Evolutionary conservation across 2,797 vertebrate genomes (phyloP).

Genomic region (Meda fulgida): DNA sequence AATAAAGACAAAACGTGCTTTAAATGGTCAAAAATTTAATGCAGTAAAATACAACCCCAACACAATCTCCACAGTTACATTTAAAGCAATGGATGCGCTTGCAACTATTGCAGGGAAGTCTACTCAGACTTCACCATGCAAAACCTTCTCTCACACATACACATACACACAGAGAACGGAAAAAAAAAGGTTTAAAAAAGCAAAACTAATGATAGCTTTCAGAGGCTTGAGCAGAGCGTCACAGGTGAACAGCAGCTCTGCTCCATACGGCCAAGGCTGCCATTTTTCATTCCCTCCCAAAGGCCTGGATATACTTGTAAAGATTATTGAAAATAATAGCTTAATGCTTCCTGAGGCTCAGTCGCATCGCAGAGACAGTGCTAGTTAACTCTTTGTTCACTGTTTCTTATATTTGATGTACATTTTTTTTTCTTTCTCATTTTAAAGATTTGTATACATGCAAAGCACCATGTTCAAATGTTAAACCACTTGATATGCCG

Average conservation of each 20-base stretch:
- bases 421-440: neutral
- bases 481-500: neutral
- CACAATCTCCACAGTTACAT: neutral
- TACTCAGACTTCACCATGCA: neutral
- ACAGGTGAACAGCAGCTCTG: constrained; percentile 89
- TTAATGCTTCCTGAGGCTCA: constrained; percentile 88
- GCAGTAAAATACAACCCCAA: neutral
- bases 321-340: constrained; percentile 95
- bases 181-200: constrained; percentile 78
- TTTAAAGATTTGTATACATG: constrained; percentile 20
- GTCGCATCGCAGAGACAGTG: constrained; percentile 86
- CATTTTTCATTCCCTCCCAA: constrained; percentile 87
- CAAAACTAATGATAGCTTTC: constrained; percentile 92
- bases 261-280: constrained; percentile 86
- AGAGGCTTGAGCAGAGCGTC: constrained; percentile 82
- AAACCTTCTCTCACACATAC: constrained; percentile 17
- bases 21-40: constrained; percentile 5
- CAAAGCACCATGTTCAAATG: neutral
- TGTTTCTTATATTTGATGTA: constrained; percentile 4
- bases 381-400: constrained; percentile 82
- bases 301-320: constrained; percentile 90
- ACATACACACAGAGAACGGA: constrained; percentile 5
- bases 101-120: constrained; percentile 22
- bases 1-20: neutral
- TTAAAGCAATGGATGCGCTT: neutral